Conservation (phyloP, 1,140 invertebrate species). For the Ericerus pela region DNA sequence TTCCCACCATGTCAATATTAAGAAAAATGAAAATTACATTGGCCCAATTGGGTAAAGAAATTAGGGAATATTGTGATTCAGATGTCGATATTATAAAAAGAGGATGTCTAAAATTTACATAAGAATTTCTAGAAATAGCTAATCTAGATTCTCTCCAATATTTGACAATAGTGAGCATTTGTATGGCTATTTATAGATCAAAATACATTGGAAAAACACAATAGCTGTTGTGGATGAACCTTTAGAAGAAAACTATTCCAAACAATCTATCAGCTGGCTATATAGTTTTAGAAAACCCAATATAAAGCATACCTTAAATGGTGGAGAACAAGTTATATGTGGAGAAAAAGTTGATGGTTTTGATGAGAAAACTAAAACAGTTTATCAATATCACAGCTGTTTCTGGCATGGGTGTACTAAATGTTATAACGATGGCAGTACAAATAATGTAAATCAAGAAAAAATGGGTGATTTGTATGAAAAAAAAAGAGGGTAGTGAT, state of each 20-base stretch:
- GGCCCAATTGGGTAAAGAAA: slow-evolving; percentile 13
- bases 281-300: neutral
- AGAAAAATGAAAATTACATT: slow-evolving; percentile 14
- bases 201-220: neutral
- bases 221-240: neutral
- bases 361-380: slow-evolving; percentile 2
- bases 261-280: slow-evolving; percentile 4
- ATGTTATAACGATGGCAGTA: too few species aligned
- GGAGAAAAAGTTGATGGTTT: slow-evolving; percentile 4
- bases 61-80: slow-evolving; percentile 15
- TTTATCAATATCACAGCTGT: slow-evolving; percentile 4
- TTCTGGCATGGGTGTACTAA: slow-evolving; percentile 5
- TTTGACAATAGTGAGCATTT: neutral
- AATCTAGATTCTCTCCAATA: slow-evolving; percentile 6
- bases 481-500: too few species aligned
- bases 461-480: too few species aligned
- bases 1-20: slow-evolving; percentile 5
- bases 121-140: slow-evolving; percentile 8
- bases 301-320: slow-evolving; percentile 5
- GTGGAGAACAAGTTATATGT: neutral
- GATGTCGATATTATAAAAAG: slow-evolving; percentile 16
- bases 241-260: neutral
- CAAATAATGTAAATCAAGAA: too few species aligned
- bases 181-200: slow-evolving; percentile 6
- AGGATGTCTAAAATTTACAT: slow-evolving; percentile 15